Evolutionary conservation across 2,888 invertebrate species (phyloP), one percentile per base, ranked within the genome.

Genomic region (Oegoconia quadripuncta): DNA sequence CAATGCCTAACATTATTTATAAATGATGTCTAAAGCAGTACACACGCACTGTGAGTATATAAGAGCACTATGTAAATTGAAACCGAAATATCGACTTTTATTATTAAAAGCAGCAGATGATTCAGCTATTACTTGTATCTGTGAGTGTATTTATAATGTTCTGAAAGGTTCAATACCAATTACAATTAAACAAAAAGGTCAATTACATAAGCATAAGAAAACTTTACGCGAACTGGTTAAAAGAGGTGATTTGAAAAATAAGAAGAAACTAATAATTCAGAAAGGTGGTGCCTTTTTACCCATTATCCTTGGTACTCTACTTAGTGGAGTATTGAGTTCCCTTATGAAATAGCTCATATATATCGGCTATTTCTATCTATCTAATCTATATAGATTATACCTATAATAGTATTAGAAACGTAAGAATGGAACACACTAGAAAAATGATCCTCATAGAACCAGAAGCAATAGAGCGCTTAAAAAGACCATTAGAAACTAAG

Each of bases 81-180:
- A 48, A 38, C 48, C 48, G 18, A 51, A 52, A 44, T 55, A 45
- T 40, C 34, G 36, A 25, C 48, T 13, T 42, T 50, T 42, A 14
- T 36, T 59, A 25, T 31, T 59, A 34, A 46, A 52, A 45, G 22
- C 48, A 2, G 53, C 51, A 46, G 29, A 39, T 29, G 32, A 51
- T 29, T 34, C 44, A 31, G 50, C 50, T 49, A 50, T 52, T 25
- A 48, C 55, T 39, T 53, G 46, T 28, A 49, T 57, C 39, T 54
- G 52, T 49, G 51, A 54, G 29, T 54, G 50, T 33, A 46, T 52
- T 30, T 34, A 44, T 34, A 51, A 54, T 34, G 39, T 44, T n/a
- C 22, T 44, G 5, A 32, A 42, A 9, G 44, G 44, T 9, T 44
- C 40, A 37, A n/a, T 44, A 28, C 32, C 35, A 29, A 2, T 48